A percentile compares a stretch with the other conserved stretches of the same genome.
Conservation (phyloP, 2,113 vertebrate genomes). For the Panthera tigris region DNA sequence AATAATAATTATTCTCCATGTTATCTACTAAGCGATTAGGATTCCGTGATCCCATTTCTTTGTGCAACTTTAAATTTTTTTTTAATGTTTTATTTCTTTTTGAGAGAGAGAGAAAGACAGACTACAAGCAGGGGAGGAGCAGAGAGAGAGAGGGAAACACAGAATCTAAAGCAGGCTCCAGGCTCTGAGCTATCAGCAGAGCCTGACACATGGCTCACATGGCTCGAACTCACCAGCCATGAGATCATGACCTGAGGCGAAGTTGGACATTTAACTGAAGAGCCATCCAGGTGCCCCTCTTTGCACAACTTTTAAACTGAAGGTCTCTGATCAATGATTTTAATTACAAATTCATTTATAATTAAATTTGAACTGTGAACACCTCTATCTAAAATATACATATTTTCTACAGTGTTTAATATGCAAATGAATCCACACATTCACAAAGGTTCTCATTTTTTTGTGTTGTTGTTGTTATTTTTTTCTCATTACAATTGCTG, state of each 20-base stretch:
- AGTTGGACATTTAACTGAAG: too few species aligned
- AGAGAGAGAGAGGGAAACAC: too few species aligned
- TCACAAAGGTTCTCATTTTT: background rate
- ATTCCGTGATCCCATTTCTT: background rate
- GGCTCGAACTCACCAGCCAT: too few species aligned
- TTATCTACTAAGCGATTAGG: background rate
- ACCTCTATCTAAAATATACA: background rate
- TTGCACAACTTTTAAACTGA: background rate
- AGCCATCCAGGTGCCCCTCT: background rate
- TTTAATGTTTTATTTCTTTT: too few species aligned
- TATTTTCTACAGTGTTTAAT: background rate
- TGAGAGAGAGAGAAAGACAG: too few species aligned
- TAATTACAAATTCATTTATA: background rate
- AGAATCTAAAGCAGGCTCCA: too few species aligned
- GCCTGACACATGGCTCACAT: too few species aligned
- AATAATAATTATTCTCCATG: background rate
- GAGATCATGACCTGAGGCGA: too few species aligned
- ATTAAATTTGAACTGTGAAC: constrained; percentile 21
- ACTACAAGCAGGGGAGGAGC: too few species aligned
- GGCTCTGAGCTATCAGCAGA: too few species aligned
- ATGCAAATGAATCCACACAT: background rate
- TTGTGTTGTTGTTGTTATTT: background rate
- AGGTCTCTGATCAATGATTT: background rate
- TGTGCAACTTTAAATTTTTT: background rate
- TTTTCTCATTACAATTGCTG: background rate